Evolutionary conservation across 2,113 vertebrate species (phyloP).

Genomic region (Amphilophus citrinellus): DNA sequence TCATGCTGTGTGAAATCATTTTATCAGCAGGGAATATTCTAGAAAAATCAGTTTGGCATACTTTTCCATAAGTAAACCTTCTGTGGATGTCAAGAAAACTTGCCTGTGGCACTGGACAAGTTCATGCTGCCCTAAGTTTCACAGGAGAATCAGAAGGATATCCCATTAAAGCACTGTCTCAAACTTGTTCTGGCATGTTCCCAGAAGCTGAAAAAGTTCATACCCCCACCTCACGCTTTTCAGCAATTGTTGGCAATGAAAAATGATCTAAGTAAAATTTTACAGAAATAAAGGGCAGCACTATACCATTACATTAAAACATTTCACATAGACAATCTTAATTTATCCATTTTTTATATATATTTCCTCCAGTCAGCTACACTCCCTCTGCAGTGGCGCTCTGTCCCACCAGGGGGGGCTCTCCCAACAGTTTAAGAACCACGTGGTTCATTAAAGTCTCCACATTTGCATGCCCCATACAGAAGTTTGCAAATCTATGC

Average conservation of each 20-base stretch:
- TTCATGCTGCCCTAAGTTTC: neutral
- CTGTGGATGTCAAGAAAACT: neutral
- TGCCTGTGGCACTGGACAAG: neutral
- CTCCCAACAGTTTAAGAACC: neutral
- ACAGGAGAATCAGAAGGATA: neutral
- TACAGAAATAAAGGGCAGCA: neutral
- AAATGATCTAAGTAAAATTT: neutral
- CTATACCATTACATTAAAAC: neutral
- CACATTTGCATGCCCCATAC: neutral
- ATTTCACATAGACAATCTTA: neutral
- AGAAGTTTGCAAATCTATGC: neutral
- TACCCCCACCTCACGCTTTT: neutral
- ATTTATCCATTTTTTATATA: neutral
- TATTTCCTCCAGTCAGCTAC: neutral
- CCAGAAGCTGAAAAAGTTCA: neutral
- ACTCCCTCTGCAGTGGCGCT: neutral
- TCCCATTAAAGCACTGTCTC: neutral
- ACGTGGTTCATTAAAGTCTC: neutral
- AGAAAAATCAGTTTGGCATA: neutral
- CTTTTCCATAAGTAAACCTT: neutral
- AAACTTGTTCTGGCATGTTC: neutral
- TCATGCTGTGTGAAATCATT: neutral
- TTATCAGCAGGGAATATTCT: neutral
- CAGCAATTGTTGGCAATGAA: neutral
- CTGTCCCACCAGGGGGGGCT: neutral